Evolutionary conservation across 1,140 invertebrate genomes (phyloP).

Genomic region (Megathymus violae): DNA sequence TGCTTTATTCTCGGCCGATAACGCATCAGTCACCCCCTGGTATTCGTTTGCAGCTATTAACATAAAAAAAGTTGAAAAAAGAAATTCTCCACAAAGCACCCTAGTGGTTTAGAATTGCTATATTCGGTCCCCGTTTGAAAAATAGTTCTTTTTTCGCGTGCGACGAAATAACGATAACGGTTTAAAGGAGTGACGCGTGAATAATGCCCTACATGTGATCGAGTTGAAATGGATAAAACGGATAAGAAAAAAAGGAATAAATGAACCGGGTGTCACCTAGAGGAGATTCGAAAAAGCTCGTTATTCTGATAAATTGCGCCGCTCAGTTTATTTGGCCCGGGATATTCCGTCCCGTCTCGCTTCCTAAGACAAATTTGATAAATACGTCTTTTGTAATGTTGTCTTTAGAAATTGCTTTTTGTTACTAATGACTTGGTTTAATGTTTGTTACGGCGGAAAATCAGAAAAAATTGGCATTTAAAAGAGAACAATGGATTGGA

Average conservation of each 20-base stretch:
- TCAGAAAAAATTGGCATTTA: background rate
- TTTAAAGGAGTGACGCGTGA: slow-evolving; percentile 61
- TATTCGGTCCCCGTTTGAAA: slow-evolving; percentile 46
- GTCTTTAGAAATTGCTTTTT: slow-evolving; percentile 21
- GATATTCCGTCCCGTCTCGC: slow-evolving; percentile 42
- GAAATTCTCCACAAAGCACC: slow-evolving; percentile 7
- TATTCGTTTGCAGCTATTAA: too few relatives aligned
- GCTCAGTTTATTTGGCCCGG: slow-evolving; percentile 60
- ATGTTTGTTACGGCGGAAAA: background rate
- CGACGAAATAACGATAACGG: slow-evolving; percentile 64
- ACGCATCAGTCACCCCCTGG: too few relatives aligned
- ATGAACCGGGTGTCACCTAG: slow-evolving; percentile 76
- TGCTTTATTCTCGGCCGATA: too few relatives aligned
- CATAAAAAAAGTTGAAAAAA: background rate
- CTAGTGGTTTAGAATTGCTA: slow-evolving; percentile 12
- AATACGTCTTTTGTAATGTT: slow-evolving; percentile 22
- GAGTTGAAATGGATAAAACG: slow-evolving; percentile 70
- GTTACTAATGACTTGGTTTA: slow-evolving; percentile 15
- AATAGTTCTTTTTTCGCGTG: slow-evolving; percentile 59
- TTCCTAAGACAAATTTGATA: slow-evolving; percentile 34
- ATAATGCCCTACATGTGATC: slow-evolving; percentile 72
- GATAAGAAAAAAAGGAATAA: slow-evolving; percentile 76
- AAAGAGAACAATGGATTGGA: background rate
- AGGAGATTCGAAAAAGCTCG: slow-evolving; percentile 76
- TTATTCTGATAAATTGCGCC: slow-evolving; percentile 75